These are phyloP conservation scores for Todiramphus saurophagus DNA, from an alignment of 2,113 vertebrate genomes.

Conservation along the genomic window DNA sequence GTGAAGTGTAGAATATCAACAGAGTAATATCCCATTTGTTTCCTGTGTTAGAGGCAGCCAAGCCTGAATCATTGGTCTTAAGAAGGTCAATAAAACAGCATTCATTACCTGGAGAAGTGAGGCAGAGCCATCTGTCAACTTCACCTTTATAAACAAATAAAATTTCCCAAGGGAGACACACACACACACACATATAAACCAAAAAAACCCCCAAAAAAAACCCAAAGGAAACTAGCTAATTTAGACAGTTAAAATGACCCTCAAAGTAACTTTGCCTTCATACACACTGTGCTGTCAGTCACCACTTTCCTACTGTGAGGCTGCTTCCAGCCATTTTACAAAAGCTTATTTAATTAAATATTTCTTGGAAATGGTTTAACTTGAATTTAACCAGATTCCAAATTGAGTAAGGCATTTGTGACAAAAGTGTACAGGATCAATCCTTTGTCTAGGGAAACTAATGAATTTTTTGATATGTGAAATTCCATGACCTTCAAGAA, in stretches of 20 bases:
- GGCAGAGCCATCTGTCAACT: slow-evolving; percentile 18
- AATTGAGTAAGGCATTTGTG: not conserved
- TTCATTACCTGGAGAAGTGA: slow-evolving; percentile 9
- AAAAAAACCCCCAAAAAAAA: not conserved
- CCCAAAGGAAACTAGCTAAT: not conserved
- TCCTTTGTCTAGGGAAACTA: not conserved
- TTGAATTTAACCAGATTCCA: not conserved
- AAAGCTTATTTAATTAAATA: not conserved
- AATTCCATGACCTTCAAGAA: not conserved
- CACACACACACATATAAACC: too few relatives aligned
- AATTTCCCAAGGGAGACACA: not conserved
- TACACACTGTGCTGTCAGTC: not conserved
- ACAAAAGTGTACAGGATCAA: not conserved
- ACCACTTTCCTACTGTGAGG: not conserved
- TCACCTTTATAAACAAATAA: slow-evolving; percentile 18
- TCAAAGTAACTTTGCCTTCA: not conserved
- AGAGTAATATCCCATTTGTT: slow-evolving; percentile 30
- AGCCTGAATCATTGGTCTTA: slow-evolving; percentile 1
- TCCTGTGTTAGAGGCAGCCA: not conserved
- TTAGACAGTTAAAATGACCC: not conserved
- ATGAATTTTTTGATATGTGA: not conserved
- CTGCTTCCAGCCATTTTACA: not conserved
- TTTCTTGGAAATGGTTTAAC: not conserved
- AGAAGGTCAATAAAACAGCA: slow-evolving; percentile 42
- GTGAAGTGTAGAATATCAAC: slow-evolving; percentile 5